Percentiles rank a stretch among this genome's conserved stretches.
Evolutionary conservation across 2,113 vertebrate genomes (phyloP).

Genomic region (Platysternon megacephalum): DNA sequence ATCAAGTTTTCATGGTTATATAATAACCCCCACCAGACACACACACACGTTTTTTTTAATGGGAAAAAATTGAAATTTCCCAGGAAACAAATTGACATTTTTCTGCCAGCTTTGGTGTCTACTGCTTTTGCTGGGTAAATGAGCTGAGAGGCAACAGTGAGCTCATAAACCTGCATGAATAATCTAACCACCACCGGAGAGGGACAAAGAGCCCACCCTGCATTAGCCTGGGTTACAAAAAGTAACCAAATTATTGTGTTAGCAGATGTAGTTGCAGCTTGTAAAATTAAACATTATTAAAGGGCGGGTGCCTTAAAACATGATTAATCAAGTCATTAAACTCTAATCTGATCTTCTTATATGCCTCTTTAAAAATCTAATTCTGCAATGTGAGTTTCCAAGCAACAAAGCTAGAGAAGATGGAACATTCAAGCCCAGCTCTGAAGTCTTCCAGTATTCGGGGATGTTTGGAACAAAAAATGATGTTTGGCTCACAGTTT

Average conservation of each 20-base stretch:
- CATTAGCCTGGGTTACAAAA: neutral
- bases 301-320: neutral
- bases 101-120: neutral
- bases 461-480: neutral
- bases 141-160: neutral
- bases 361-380: neutral
- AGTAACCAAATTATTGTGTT: neutral
- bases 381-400: neutral
- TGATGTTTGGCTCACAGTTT: neutral
- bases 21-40: fast-evolving
- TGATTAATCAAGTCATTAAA: neutral
- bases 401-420: neutral
- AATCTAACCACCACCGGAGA: neutral
- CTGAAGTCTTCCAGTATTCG: neutral
- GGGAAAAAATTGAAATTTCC: neutral
- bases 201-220: too few relatives aligned
- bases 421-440: neutral
- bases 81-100: neutral
- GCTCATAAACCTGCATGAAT: neutral
- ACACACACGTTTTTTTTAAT: neutral
- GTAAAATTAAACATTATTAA: neutral
- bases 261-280: neutral
- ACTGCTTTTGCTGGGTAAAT: neutral
- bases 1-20: neutral
- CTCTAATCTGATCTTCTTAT: neutral